Percentiles rank a stretch among this genome's conserved stretches.
These are phyloP conservation scores for Cataglyphis hispanica DNA, from an alignment of 1,140 invertebrate species.

Conservation along the genomic window DNA sequence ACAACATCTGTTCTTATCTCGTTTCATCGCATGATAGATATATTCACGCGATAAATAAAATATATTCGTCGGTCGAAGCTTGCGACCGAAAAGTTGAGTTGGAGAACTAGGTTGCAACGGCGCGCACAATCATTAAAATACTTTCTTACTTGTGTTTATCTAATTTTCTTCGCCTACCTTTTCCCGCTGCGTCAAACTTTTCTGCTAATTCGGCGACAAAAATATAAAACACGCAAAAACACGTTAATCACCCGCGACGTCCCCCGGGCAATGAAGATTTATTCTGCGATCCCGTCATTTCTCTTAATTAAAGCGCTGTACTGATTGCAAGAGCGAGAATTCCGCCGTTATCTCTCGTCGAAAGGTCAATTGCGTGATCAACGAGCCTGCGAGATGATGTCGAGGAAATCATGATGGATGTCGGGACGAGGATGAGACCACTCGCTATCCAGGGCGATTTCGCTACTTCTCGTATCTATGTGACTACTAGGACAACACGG, in stretches of 20 bases:
- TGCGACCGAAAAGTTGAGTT: neutral
- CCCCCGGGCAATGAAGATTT: slow-evolving; percentile 37
- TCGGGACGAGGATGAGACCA: slow-evolving; percentile 48
- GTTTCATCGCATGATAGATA: neutral
- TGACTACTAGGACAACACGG: slow-evolving; percentile 76
- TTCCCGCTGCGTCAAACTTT: slow-evolving; percentile 3
- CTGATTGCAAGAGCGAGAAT: neutral
- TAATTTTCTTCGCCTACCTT: neutral
- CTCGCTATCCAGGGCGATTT: slow-evolving; percentile 81
- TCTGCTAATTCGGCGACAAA: neutral
- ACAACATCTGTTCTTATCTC: neutral
- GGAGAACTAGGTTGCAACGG: slow-evolving; percentile 24
- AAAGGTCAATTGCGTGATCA: no score
- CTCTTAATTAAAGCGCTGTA: neutral
- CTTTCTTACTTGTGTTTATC: slow-evolving; percentile 39
- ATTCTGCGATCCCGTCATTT: neutral
- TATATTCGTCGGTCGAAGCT: neutral
- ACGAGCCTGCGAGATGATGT: neutral
- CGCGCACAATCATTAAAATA: slow-evolving; percentile 3
- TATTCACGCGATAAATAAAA: neutral
- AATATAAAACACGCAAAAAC: neutral
- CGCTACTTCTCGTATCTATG: slow-evolving; percentile 79
- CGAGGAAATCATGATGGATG: neutral
- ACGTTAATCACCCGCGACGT: slow-evolving; percentile 14
- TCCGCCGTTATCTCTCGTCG: no score